Evolutionary conservation across 1,140 invertebrate genomes (phyloP).

Genomic region (Trinorchestia longiramus): DNA sequence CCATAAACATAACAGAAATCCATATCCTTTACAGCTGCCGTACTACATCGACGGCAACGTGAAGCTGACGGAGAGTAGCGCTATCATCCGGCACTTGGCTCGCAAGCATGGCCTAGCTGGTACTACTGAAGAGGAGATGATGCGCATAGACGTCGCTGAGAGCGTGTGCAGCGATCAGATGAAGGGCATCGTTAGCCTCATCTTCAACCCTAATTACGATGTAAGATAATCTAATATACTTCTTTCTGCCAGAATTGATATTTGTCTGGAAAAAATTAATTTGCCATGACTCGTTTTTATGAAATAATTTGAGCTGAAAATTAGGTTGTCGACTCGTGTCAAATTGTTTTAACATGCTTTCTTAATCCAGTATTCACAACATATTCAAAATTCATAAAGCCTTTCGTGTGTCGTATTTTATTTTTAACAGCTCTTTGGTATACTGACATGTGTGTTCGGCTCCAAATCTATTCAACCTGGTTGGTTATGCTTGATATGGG

Average conservation of each 20-base stretch:
- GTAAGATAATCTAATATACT: background rate
- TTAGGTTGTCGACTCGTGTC: too few species aligned
- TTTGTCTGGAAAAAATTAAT: too few species aligned
- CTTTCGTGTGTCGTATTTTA: too few species aligned
- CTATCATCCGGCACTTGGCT: slow-evolving; percentile 73
- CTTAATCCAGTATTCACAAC: too few species aligned
- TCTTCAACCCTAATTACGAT: background rate
- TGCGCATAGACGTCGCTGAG: slow-evolving; percentile 71
- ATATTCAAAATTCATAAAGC: too few species aligned
- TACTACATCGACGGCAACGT: slow-evolving; percentile 74
- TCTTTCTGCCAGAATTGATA: background rate
- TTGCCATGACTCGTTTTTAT: too few species aligned
- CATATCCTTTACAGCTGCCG: slow-evolving; percentile 70
- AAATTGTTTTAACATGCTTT: too few species aligned
- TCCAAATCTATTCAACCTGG: too few species aligned
- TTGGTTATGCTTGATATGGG: too few species aligned
- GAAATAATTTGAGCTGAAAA: too few species aligned
- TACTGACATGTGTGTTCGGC: too few species aligned
- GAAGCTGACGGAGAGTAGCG: slow-evolving; percentile 73
- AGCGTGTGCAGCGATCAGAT: slow-evolving; percentile 70
- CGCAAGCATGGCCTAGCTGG: slow-evolving; percentile 72
- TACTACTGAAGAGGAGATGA: slow-evolving; percentile 70
- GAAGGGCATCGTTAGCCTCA: background rate
- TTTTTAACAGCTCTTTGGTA: too few species aligned
- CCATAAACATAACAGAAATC: background rate